These are phyloP conservation scores for Leptatherina wallacei DNA, from an alignment of 2,797 vertebrate species.

Conservation along the genomic window DNA sequence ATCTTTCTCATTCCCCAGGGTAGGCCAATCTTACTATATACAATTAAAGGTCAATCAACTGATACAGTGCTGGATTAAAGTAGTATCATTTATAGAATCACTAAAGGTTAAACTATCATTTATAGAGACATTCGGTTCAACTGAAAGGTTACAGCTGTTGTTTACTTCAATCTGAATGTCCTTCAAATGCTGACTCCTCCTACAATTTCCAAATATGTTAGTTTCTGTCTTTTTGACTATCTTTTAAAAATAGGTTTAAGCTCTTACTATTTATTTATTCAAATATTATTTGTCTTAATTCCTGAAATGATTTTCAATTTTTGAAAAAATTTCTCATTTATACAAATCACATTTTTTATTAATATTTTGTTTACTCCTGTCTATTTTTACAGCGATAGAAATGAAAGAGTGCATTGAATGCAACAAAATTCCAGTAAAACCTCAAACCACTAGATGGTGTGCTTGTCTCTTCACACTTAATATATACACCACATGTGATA, in stretches of 20 bases:
- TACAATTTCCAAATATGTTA: background rate
- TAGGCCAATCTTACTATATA: too few relatives aligned
- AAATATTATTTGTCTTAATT: background rate
- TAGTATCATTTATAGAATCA: too few relatives aligned
- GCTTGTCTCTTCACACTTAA: conserved; percentile 60
- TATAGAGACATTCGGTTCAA: too few relatives aligned
- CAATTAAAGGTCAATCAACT: too few relatives aligned
- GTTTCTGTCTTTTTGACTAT: background rate
- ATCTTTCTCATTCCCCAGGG: too few relatives aligned
- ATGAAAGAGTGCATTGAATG: background rate
- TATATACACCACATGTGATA: conserved; percentile 11
- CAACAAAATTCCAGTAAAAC: conserved; percentile 26
- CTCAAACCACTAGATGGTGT: conserved; percentile 78
- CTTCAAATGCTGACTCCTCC: too few relatives aligned
- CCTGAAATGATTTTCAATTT: background rate
- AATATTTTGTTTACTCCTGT: background rate
- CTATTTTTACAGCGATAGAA: background rate
- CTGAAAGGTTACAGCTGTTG: too few relatives aligned
- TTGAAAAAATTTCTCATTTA: background rate
- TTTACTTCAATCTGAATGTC: too few relatives aligned
- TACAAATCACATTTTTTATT: background rate
- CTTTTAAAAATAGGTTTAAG: background rate
- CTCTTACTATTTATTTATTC: background rate
- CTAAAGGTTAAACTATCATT: too few relatives aligned
- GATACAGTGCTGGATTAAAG: too few relatives aligned